Evolutionary conservation across 2,113 vertebrate species (phyloP), one percentile per base, ranked within the genome.

Genomic region (Zonotrichia leucophrys): DNA sequence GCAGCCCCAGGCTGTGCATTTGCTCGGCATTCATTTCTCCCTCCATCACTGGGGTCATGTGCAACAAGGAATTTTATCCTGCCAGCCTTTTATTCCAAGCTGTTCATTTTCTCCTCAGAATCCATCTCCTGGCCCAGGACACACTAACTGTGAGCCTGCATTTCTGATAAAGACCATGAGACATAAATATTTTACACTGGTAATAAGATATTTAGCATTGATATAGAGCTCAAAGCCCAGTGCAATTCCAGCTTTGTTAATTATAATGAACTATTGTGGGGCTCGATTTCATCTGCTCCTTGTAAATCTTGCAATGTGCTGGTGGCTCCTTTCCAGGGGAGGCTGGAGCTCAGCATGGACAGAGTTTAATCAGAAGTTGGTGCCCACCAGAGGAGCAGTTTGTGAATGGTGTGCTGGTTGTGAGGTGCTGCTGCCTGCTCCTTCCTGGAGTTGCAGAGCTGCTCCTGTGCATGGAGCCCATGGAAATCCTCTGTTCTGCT

Each of bases 151-250:
- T 1, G 6, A 94, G 94, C 55, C 88, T 76, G 68, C 85, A 89
- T 93, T 95, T 95, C 90, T 93, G 93, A 94, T 90, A 95, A 95
- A 96, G 92, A 94, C 95, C 69, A 14, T 2, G 56, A 94, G 94
- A 83, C 96, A 97, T 95, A 96, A 96, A 96, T 97, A 96, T 96
- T 96, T 96, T 89, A 95, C 6, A 3, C 79, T 75, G 88, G 94
- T 97, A 97, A 97, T 96, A 93, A 95, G 96, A 96, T 95, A 96
- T 94, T 96, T 96, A 96, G 92, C 94, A 96, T 68, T 97, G 96
- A 97, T 97, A 90, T 96, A 97, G 93, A 95, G 90, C 94, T 94
- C 79, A 78, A 95, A 96, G 79, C 85, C 85, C 90, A 78, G 83
- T 63, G 90, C 93, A 94, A 94, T 95, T 90, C 92, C 92, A 95